A percentile compares a stretch with the other conserved stretches of the same genome.
Evolutionary conservation across 2,113 vertebrate genomes (phyloP).

Genomic region (Typhlomys cinereus): DNA sequence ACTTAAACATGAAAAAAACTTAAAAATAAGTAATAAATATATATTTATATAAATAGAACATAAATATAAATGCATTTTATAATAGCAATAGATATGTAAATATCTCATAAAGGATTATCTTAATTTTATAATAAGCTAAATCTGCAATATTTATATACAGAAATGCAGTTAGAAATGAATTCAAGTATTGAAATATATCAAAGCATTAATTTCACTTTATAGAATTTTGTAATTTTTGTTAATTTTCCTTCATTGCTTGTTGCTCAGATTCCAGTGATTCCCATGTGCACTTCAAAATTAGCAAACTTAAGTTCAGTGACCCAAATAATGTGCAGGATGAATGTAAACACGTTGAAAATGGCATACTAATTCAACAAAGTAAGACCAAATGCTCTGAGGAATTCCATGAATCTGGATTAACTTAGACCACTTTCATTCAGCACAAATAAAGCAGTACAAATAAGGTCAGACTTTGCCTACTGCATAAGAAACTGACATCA

Average conservation of each 20-base stretch:
- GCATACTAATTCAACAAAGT: neutral
- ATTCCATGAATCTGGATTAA: neutral
- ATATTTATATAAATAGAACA: too few species aligned
- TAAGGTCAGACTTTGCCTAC: neutral
- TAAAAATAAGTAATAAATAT: neutral
- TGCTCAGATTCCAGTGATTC: neutral
- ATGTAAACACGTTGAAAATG: too few species aligned
- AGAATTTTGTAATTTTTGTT: neutral
- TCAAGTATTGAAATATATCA: neutral
- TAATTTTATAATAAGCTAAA: neutral
- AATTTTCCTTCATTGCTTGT: neutral
- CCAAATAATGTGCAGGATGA: neutral
- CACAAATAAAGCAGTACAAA: neutral
- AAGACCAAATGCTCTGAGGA: neutral
- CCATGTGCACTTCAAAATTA: neutral
- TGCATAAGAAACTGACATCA: neutral
- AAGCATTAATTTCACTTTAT: neutral
- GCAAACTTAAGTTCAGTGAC: neutral
- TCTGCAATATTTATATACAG: neutral
- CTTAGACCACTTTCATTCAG: neutral
- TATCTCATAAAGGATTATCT: neutral
- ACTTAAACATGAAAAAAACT: neutral
- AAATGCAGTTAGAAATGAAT: neutral
- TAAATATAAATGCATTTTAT: too few species aligned
- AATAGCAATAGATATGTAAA: too few species aligned